Evolutionary conservation across 1,140 invertebrate species (phyloP).

Genomic region (Halesus radiatus): DNA sequence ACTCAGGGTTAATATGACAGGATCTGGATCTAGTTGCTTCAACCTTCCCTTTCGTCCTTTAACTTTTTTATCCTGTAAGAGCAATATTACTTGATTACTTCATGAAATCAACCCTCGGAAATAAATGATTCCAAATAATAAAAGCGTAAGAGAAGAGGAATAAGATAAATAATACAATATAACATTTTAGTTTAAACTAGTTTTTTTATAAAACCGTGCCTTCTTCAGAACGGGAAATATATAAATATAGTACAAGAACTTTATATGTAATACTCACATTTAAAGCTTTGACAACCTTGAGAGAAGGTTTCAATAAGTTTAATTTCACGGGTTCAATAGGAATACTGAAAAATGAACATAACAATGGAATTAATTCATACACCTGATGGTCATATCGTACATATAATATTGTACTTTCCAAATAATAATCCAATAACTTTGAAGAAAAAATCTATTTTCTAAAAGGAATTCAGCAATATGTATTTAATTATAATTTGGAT

Average conservation of each 20-base stretch:
- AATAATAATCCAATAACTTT: no score
- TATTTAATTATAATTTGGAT: no score
- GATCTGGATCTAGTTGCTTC: constrained; percentile 72
- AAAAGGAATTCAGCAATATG: no score
- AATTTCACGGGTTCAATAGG: constrained; percentile 65
- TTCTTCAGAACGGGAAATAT: background rate
- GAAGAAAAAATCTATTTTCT: no score
- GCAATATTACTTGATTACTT: background rate
- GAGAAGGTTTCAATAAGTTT: constrained; percentile 65
- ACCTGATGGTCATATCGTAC: background rate
- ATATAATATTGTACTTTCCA: no score
- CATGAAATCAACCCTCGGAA: constrained; percentile 27
- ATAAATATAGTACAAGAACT: background rate
- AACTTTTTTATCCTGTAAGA: constrained; percentile 48
- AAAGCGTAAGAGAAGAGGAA: no score
- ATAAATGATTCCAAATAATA: background rate
- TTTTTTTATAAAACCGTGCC: no score
- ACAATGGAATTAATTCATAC: background rate
- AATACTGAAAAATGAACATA: constrained; percentile 60
- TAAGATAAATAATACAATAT: no score
- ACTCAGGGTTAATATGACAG: constrained; percentile 75
- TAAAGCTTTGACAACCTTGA: constrained; percentile 63
- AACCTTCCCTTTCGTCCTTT: constrained; percentile 57
- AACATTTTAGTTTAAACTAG: no score
- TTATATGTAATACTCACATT: constrained; percentile 43